phyloP scores from a whole-genome alignment of 2,888 invertebrate genomes.

The Anthrax anthrax region DNA sequence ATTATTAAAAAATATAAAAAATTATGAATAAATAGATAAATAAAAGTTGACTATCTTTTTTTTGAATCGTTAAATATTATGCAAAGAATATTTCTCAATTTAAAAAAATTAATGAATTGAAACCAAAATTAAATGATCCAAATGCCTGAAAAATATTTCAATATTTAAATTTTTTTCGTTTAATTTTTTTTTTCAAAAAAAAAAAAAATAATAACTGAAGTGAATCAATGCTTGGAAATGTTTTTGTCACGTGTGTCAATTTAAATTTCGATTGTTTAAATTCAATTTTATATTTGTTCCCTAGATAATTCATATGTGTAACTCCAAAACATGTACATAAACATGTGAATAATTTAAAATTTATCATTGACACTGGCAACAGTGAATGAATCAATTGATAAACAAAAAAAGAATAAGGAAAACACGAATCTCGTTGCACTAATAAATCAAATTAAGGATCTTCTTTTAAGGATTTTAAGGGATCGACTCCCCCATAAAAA shows the following conservation, averaged over 20 bases:
- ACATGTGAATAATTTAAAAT: background rate
- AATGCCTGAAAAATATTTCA: background rate
- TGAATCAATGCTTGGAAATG: too few species aligned
- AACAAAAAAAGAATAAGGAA: too few species aligned
- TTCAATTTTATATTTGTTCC: background rate
- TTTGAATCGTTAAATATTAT: too few species aligned
- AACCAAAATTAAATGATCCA: background rate
- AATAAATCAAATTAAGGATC: background rate
- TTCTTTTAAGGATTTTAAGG: background rate
- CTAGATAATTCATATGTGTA: too few species aligned
- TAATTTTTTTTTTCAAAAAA: background rate
- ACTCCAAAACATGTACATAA: background rate
- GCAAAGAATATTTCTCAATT: too few species aligned
- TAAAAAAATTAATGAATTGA: background rate
- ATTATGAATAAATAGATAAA: too few species aligned
- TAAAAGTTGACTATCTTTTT: too few species aligned
- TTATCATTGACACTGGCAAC: background rate
- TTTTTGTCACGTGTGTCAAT: background rate
- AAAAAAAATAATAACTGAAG: background rate
- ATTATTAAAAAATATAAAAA: too few species aligned
- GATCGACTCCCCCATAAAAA: background rate
- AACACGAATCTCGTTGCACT: background rate
- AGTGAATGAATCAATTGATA: background rate
- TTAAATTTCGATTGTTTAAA: background rate
- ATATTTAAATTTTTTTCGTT: background rate